Percentiles rank a stretch among this genome's conserved stretches.
Conservation (phyloP, 2,113 vertebrate species). For the Athene cunicularia region DNA sequence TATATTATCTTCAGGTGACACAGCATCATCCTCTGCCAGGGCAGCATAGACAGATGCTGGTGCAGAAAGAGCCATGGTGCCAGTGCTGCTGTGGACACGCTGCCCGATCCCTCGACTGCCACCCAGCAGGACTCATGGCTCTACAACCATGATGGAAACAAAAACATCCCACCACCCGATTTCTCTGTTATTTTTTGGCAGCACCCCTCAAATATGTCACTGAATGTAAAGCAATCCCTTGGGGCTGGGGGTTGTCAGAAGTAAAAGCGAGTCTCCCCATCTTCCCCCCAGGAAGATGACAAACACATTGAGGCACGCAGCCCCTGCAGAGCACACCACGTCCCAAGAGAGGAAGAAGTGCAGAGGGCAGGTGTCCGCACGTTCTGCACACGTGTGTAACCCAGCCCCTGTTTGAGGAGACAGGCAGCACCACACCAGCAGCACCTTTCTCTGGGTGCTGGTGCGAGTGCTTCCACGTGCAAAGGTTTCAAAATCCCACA, state of each 20-base stretch:
- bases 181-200: background rate
- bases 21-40: background rate
- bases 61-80: background rate
- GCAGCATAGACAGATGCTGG: background rate
- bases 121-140: rapidly evolving
- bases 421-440: background rate
- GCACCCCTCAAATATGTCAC: background rate
- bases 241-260: background rate
- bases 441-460: background rate
- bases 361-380: rapidly evolving
- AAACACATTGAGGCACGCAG: background rate
- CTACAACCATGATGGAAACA: background rate
- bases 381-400: no score
- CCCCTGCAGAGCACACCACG: background rate
- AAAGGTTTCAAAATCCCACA: background rate
- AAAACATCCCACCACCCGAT: background rate
- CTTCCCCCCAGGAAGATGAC: background rate
- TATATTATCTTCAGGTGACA: background rate
- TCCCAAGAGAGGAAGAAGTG: background rate
- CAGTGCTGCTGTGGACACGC: background rate
- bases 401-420: background rate
- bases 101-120: background rate
- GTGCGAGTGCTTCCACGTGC: rapidly evolving
- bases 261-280: rapidly evolving
- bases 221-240: rapidly evolving